Base-by-base conservation (phyloP, 2,797 vertebrate species). In the Pangasius larnaudii region DNA sequence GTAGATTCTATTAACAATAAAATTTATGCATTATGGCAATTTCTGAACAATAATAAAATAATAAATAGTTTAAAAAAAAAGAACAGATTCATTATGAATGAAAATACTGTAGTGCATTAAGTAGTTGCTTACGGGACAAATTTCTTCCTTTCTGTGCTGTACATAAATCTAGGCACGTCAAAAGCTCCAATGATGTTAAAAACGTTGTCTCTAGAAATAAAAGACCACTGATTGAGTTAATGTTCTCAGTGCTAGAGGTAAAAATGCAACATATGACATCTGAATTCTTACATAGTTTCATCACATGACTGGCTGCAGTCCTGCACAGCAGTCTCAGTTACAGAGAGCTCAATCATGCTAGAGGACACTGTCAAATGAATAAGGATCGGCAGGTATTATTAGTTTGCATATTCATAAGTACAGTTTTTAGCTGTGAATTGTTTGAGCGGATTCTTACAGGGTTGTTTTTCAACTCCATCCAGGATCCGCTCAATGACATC, bases 171-270 rank as follows among this genome's bases (percentile, higher is more conserved):
- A 80, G 98, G 99, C 46, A 98, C 94, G 88, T 99, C 97, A 72
- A 97, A 99, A 22, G 98, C 98, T 94, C 98, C 98, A 82, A 99
- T 98, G 88, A 99, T 97, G 95, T 97, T 99, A 94, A 99, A 98
- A 91, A 98, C 95, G 89, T 97, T 97, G 90, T 98, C 98, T 94
- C 99, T 99, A 95, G 30, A 95, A 93, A 36, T 51, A 10, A 75
- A 7, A 89, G 22, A 63, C 2, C 11, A 88, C 13, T 18, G 19
- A n/a, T 33, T 72, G 46, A 30, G 16, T 75, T 42, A 61, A 80
- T 36, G 30, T 42, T 61, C 30, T 71, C 11, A 46, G 53, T 33
- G 59, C 30, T 27, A 13, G 36, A 71, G 16, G 27, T 4, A 79
- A 53, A 42, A 42, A 27, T 22, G 14, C 39, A 65, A 72, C 39